Evolutionary conservation across 1,140 invertebrate genomes (phyloP), one percentile per base, ranked within the genome.

Genomic region (Branchinecta lynchi): DNA sequence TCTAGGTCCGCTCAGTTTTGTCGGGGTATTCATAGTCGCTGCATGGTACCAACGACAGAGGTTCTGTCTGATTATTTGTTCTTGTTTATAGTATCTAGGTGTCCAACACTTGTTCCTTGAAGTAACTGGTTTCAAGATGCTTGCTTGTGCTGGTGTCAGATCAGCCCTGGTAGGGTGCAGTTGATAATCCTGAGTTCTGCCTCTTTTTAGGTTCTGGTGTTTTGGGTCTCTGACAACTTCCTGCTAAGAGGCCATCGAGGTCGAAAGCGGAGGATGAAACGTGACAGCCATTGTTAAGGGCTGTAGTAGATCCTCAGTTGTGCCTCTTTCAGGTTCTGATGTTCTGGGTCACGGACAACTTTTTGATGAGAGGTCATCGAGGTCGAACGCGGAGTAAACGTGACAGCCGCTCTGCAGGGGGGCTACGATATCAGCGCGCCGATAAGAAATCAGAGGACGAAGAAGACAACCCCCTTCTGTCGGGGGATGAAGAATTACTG

Each of bases 341-440:
- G 82, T 89, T 89, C 79, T 89, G 87, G 88, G 86, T 90, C 68
- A 88, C 87, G 3, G 88, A 90, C 76, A 89, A 89, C 77, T 89
- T 89, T 78, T 78, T 90, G 43, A 90, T 89, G 86, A 77, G 75
- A 66, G 74, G 72, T 44, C 70, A 72, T 67, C 66, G 68, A 10
- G 20, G 43, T 7, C 67, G 66, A 45, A 73, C 78, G 70, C 71
- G 77, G 68, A 79, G 80, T 73, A 75, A 76, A n/a, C 75, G 74
- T 67, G 74, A 76, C 17, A 44, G 68, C 43, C 71, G 74, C 45
- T 72, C 78, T 66, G 80, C 80, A 72, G 78, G 79, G 7, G 80
- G 80, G 71, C 78, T 82, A 66, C 80, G 80, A 65, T 84, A 83
- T 74, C 78, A 81, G 67, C 78, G 78, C 67, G 76, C 81, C 45